phyloP scores from a whole-genome alignment of 2,113 vertebrate species.

The Leptobrachium leishanense region DNA sequence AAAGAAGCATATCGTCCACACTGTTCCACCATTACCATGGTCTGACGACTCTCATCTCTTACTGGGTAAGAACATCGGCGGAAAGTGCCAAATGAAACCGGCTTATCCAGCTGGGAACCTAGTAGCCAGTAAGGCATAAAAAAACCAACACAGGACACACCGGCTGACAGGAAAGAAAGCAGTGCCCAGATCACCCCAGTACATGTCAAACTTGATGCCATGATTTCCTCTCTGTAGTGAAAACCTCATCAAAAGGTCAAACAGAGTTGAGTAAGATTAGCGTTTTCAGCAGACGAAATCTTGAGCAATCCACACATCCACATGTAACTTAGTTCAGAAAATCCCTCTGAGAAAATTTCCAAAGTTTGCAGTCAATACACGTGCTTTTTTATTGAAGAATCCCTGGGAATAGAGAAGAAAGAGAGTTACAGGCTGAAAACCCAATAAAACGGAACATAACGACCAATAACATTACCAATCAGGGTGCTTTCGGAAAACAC shows the following conservation, averaged over 20 bases:
- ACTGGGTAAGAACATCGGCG: constrained; percentile 94
- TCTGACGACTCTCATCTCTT: constrained; percentile 84
- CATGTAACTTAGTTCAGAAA: constrained; percentile 12
- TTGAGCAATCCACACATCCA: constrained; percentile 13
- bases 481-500: not conserved
- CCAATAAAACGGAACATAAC: constrained; percentile 2
- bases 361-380: constrained; percentile 2
- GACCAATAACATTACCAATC: not conserved
- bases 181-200: constrained; percentile 85
- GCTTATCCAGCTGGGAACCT: constrained; percentile 92
- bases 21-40: constrained; percentile 94
- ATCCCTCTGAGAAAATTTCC: not conserved
- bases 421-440: constrained; percentile 12
- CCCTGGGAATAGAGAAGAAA: constrained; percentile 27
- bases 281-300: constrained; percentile 10
- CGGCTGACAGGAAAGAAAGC: constrained; percentile 87
- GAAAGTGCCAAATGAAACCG: constrained; percentile 94
- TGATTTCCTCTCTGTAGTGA: constrained; percentile 54
- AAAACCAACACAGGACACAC: constrained; percentile 90
- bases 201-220: constrained; percentile 93
- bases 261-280: not conserved
- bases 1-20: constrained; percentile 96
- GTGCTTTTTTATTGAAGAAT: constrained; percentile 7
- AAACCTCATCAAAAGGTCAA: constrained; percentile 40
- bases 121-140: constrained; percentile 99